These are phyloP conservation scores for Elgonia sp. DNA, from an alignment of 2,888 invertebrate species.

Conservation along the genomic window DNA sequence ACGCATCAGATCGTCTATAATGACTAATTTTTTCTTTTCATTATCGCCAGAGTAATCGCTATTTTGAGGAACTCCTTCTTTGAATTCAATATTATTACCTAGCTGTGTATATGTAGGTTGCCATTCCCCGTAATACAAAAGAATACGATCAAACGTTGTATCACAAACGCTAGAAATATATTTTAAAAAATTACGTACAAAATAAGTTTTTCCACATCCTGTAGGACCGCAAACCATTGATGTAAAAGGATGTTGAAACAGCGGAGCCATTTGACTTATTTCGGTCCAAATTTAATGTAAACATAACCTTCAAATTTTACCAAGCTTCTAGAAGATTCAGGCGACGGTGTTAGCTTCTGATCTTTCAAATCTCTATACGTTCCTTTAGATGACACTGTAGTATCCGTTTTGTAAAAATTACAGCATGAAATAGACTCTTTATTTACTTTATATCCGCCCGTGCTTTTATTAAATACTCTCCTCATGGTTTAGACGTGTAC, in stretches of 20 bases:
- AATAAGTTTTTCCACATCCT: constrained; percentile 56
- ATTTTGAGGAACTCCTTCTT: background rate
- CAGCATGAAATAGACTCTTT: too few relatives aligned
- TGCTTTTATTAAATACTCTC: too few relatives aligned
- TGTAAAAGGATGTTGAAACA: background rate
- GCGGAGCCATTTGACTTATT: background rate
- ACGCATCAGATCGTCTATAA: constrained; percentile 61
- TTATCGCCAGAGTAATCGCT: background rate
- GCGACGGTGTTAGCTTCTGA: too few relatives aligned
- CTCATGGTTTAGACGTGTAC: too few relatives aligned
- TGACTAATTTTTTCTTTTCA: background rate
- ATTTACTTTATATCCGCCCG: too few relatives aligned
- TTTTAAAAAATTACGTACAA: constrained; percentile 45
- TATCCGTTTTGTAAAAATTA: too few relatives aligned
- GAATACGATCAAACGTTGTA: constrained; percentile 49
- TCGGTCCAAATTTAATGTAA: background rate
- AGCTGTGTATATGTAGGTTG: constrained; percentile 50
- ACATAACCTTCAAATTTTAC: too few relatives aligned
- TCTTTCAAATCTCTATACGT: too few relatives aligned
- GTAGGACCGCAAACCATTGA: constrained; percentile 37
- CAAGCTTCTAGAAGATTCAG: too few relatives aligned
- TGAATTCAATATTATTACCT: background rate
- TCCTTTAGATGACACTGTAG: too few relatives aligned
- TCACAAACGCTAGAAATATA: background rate
- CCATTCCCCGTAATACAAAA: constrained; percentile 70